A percentile compares a stretch with the other conserved stretches of the same genome.
Evolutionary conservation across 92 coral and sea anemone species (phyloP).

Genomic region (Zoanthus gigantus): DNA sequence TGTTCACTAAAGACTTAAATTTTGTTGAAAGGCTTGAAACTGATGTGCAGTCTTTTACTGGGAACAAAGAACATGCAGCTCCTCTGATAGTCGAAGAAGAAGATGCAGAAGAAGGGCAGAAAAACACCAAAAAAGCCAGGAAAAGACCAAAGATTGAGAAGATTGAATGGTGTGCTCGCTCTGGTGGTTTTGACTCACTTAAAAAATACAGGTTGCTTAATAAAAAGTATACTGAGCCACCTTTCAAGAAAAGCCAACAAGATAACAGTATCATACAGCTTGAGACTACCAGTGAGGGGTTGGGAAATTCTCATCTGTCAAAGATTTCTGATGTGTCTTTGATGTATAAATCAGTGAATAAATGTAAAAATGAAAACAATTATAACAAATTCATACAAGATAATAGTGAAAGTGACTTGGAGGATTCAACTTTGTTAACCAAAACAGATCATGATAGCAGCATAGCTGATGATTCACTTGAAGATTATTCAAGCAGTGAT

Average conservation of each 20-base stretch:
- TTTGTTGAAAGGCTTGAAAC: not conserved
- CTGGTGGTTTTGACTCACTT: constrained; percentile 56
- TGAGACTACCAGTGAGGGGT: not conserved
- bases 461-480: constrained; percentile 35
- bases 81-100: not conserved
- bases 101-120: not conserved
- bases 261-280: not conserved
- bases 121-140: constrained; percentile 4
- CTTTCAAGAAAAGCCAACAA: constrained; percentile 26
- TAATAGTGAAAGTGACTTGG: constrained; percentile 15
- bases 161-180: constrained; percentile 80
- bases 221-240: constrained; percentile 34
- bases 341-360: not conserved
- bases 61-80: not conserved
- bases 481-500: constrained; percentile 38
- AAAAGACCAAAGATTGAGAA: constrained; percentile 66
- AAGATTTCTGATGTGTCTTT: not conserved
- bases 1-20: constrained; percentile 20
- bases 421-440: not conserved
- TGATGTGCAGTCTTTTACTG: not conserved
- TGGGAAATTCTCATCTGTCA: not conserved
- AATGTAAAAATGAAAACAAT: not conserved
- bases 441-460: constrained; percentile 22
- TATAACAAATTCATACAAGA: not conserved
- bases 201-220: constrained; percentile 54